Percentiles rank a stretch among this genome's conserved stretches.
phyloP scores from a whole-genome alignment of 2,113 vertebrate genomes.

The Antennarius striatus region DNA sequence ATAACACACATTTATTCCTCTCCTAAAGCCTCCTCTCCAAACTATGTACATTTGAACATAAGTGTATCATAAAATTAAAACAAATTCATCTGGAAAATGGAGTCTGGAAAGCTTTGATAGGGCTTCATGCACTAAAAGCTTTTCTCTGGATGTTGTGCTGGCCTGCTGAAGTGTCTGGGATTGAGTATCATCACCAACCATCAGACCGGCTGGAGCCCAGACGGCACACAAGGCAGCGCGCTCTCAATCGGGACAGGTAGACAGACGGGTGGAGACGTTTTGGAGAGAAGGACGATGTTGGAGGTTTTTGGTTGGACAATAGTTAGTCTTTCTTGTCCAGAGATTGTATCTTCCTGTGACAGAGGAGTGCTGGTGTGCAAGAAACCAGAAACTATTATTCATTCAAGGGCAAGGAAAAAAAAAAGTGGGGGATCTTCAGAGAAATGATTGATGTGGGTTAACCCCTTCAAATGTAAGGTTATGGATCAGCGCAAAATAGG shows the following conservation, averaged over 20 bases:
- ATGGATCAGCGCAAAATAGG: slow-evolving; percentile 56
- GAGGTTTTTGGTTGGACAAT: slow-evolving; percentile 23
- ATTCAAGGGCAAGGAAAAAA: slow-evolving; percentile 21
- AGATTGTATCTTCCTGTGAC: slow-evolving; percentile 38
- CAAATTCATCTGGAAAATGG: too few relatives aligned
- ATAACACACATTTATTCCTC: too few relatives aligned
- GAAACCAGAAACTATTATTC: slow-evolving; percentile 52
- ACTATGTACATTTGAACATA: too few relatives aligned
- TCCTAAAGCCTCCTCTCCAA: too few relatives aligned
- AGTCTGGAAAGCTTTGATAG: too few relatives aligned
- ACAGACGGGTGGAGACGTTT: slow-evolving; percentile 40
- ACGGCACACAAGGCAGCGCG: slow-evolving; percentile 2
- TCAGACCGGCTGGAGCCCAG: slow-evolving; percentile 11
- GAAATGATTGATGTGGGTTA: slow-evolving; percentile 65
- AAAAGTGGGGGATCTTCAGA: slow-evolving; percentile 34
- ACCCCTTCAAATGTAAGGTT: slow-evolving; percentile 62
- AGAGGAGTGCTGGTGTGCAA: slow-evolving; percentile 25
- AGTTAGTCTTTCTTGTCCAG: slow-evolving; percentile 6
- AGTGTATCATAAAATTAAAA: too few relatives aligned
- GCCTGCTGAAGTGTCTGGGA: too few relatives aligned
- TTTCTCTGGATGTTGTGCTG: too few relatives aligned
- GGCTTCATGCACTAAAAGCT: too few relatives aligned
- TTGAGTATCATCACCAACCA: too few relatives aligned
- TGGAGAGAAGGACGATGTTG: slow-evolving; percentile 8
- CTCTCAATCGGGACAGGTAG: slow-evolving; percentile 41